Conservation (phyloP, 2,797 vertebrate species). For the Echeneis naucrates region DNA sequence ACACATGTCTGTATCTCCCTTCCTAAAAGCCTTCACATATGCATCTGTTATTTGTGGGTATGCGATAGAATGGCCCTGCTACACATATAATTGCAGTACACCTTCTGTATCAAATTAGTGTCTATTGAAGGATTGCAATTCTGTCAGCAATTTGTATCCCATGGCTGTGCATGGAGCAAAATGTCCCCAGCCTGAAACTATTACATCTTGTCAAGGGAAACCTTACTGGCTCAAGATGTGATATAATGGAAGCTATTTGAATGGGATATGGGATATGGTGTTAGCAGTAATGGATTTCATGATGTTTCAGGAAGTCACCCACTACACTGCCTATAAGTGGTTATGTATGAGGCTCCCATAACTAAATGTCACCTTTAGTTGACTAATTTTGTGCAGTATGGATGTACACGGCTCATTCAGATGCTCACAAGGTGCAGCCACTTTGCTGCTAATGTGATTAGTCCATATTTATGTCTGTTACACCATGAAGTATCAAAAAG, state of each 20-base stretch:
- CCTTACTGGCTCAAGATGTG: constrained; percentile 73
- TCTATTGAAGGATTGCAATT: constrained; percentile 51
- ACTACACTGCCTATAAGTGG: constrained; percentile 36
- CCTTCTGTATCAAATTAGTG: constrained; percentile 49
- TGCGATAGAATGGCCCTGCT: constrained; percentile 13
- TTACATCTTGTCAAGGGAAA: constrained; percentile 53
- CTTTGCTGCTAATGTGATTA: constrained; percentile 10
- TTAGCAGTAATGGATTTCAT: constrained; percentile 62
- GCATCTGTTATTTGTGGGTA: constrained; percentile 8
- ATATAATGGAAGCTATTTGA: constrained; percentile 59
- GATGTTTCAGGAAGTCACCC: constrained; percentile 55
- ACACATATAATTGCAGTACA: constrained; percentile 33
- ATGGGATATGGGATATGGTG: constrained; percentile 45
- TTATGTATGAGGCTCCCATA: constrained; percentile 31
- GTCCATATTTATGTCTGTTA: constrained; percentile 30
- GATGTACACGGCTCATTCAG: constrained; percentile 11
- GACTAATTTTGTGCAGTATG: constrained; percentile 12
- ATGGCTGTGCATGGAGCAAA: constrained; percentile 49
- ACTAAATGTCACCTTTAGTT: constrained; percentile 44
- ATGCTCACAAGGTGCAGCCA: constrained; percentile 17
- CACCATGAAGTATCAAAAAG: constrained; percentile 13
- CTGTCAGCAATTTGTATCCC: constrained; percentile 61
- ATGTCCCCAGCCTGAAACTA: constrained; percentile 69
- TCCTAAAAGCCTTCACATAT: neutral
- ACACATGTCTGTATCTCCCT: neutral